Conservation (phyloP, 2,888 invertebrate species). For the Drosophila anomalata region DNA sequence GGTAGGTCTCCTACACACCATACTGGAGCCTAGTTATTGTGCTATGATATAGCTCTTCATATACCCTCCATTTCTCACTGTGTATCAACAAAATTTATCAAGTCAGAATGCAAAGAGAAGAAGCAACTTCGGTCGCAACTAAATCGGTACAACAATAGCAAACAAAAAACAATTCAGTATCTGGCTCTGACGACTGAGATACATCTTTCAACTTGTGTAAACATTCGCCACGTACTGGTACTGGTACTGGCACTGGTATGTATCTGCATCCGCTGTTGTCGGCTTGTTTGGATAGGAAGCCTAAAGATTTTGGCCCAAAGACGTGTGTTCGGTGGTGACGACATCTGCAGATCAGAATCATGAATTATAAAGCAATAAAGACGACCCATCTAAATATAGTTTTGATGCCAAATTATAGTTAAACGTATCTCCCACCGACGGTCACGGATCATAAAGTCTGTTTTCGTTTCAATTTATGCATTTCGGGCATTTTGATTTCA, state of each 20-base stretch:
- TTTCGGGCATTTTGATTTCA: constrained; percentile 47
- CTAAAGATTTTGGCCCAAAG: constrained; percentile 42
- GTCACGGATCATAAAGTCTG: constrained; percentile 62
- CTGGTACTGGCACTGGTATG: background rate
- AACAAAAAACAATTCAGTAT: constrained; percentile 19
- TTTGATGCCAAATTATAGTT: constrained; percentile 58
- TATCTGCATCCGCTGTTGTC: constrained; percentile 29
- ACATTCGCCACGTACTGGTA: constrained; percentile 1
- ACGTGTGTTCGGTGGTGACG: constrained; percentile 39
- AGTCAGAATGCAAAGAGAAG: background rate
- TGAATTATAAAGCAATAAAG: background rate
- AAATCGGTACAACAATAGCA: constrained; percentile 21
- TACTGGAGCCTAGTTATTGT: no score
- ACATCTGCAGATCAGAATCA: constrained; percentile 31
- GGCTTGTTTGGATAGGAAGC: constrained; percentile 56
- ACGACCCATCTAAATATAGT: constrained; percentile 40
- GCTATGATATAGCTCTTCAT: no score
- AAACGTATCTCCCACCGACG: constrained; percentile 43
- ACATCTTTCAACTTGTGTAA: constrained; percentile 7
- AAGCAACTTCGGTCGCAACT: constrained; percentile 11
- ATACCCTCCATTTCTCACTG: background rate
- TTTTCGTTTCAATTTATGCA: constrained; percentile 42
- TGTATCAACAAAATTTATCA: constrained; percentile 21
- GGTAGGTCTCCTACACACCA: no score
- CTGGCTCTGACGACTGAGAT: constrained; percentile 1